Base-by-base conservation (phyloP, 2,888 invertebrate species). In the Drosophila setosimentum region DNA sequence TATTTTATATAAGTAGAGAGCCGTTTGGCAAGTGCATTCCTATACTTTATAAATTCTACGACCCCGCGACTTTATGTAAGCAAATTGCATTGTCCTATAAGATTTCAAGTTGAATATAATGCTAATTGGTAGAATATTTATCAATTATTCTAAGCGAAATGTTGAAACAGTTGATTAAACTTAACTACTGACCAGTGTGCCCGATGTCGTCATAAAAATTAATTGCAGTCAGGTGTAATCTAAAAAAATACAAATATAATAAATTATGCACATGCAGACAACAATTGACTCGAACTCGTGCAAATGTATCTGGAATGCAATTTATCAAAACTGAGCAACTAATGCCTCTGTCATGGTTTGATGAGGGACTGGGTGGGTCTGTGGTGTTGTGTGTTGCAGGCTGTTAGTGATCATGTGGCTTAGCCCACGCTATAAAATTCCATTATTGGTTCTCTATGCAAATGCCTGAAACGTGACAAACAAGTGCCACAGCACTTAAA, bases 381-480 rank as follows among this genome's bases (percentile, higher is more conserved):
- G 53, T 57, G 27, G 27, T n/a, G 54, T 55, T 29, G 40, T 10
- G 21, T 66, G 74, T 49, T 57, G 40, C 53, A 42, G 11, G 24
- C 35, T 60, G 37, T 42, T 60, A 57, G 42, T 65, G 71, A 68
- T 70, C 71, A 75, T 78, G 73, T 57, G 54, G 73, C 73, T 68
- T 11, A 71, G 61, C 79, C 89, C 85, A 89, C 87, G 71, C 75
- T 58, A 67, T 70, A 53, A 74, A 84, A 84, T 84, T 72, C 82
- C 74, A 77, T 73, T 75, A 72, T 82, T 65, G 74, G 74, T 68
- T 68, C 69, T 73, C 58, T 73, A 89, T 84, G 84, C 89, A 85
- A 85, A 85, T 85, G 75, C 55, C 73, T 77, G 73, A 85, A 85
- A 85, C 89, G 85, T 85, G 85, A 85, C 85, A 82, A 79, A 80